Evolutionary conservation across 2,888 invertebrate genomes (phyloP), one percentile per base, ranked within the genome.

Genomic region (Psylliodes chrysocephalus): DNA sequence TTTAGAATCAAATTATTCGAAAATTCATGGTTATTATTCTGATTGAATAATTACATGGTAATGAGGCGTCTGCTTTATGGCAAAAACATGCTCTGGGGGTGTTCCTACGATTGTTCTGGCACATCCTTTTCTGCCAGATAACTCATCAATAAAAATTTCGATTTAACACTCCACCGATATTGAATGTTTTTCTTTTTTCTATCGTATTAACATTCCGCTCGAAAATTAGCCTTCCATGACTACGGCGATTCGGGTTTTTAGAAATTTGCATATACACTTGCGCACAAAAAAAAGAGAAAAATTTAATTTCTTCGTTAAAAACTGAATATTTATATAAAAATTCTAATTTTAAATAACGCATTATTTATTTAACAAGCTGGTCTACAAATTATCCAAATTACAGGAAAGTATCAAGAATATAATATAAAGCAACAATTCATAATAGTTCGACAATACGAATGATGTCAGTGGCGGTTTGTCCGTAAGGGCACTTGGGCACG

Each of bases 81-180:
- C 38, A 44, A 61, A 46, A 30, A 60, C 47, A 55, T 47, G 51
- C 49, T 49, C 14, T 30, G 42, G 42, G 55, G 55, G 42, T 40
- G 55, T 62, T 55, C 47, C 49, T 53, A 28, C 53, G 28, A 61
- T 61, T 35, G 54, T 61, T 61, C 54, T 55, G 40, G 35, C 33
- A 63, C 63, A 63, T 63, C 66, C 66, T 66, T 33, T 60, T 42
- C 12, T n/a, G 25, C 12, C 42, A 63, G 66, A 66, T 66, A 67
- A 55, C 44, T 47, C 59, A 67, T 67, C 67, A 62, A 61, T 60
- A 64, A 63, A 67, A 59, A 56, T 46, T 55, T 22, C 47, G 53
- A 63, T 66, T 63, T 67, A 59, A 64, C 63, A 62, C 64, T 61
- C 44, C 52, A 55, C 60, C 40, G 62, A 53, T 47, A 47, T 53